These are phyloP conservation scores for Lepilemur septentrionalis DNA, from an alignment of 2,797 vertebrate species.

Conservation along the genomic window DNA sequence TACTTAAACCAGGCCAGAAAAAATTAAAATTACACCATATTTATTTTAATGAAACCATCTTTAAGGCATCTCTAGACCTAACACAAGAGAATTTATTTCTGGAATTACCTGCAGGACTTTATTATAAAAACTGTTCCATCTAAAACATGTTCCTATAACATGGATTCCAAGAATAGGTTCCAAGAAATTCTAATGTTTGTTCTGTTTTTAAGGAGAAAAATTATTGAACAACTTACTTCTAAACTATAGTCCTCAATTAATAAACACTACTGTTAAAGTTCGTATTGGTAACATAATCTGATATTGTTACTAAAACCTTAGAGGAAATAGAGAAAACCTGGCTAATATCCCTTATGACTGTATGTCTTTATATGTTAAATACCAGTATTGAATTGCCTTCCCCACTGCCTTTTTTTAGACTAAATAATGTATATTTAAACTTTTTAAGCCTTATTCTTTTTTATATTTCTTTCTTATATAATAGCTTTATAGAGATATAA, in stretches of 20 bases:
- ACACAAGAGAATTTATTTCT: neutral
- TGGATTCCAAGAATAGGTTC: neutral
- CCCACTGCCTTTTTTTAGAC: neutral
- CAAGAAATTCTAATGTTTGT: neutral
- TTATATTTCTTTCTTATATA: neutral
- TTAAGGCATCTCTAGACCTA: neutral
- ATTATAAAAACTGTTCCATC: neutral
- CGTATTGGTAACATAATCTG: neutral
- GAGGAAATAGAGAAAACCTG: neutral
- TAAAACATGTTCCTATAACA: neutral
- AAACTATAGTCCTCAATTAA: neutral
- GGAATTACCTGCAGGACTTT: neutral
- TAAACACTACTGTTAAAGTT: neutral
- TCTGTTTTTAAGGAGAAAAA: neutral
- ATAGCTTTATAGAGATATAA: neutral
- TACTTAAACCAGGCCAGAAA: neutral
- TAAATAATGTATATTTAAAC: neutral
- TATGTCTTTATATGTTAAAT: neutral
- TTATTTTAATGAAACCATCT: neutral
- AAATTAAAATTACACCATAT: neutral
- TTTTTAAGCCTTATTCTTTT: neutral
- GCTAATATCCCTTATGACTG: neutral
- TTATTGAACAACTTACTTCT: neutral
- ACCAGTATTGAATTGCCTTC: neutral
- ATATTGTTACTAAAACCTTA: neutral